phyloP scores from a whole-genome alignment of 2,888 invertebrate species.

The Drosophila fulvimacula region DNA sequence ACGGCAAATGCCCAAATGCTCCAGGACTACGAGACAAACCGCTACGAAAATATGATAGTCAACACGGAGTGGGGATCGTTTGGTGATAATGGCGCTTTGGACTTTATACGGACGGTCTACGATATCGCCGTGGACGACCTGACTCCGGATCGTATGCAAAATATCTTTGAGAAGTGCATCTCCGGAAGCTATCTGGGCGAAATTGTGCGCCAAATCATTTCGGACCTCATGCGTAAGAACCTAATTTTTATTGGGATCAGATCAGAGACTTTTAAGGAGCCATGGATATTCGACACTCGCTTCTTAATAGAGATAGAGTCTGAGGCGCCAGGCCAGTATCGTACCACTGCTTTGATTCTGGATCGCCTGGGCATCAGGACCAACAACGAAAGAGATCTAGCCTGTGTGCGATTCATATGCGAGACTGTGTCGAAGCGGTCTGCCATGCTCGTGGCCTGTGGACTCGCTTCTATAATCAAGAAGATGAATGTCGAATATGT shows the following conservation, averaged over 20 bases:
- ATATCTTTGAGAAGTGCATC: constrained; percentile 92
- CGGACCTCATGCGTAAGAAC: constrained; percentile 91
- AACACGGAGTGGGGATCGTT: constrained; percentile 99
- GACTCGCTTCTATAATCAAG: constrained; percentile 93
- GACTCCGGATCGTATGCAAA: constrained; percentile 92
- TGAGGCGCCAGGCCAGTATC: constrained; percentile 90
- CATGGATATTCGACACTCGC: constrained; percentile 93
- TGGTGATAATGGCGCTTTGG: constrained; percentile 94
- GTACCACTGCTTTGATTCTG: constrained; percentile 91
- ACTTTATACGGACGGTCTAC: constrained; percentile 92
- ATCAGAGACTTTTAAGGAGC: constrained; percentile 37
- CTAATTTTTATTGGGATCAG: constrained; percentile 66
- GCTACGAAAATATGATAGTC: constrained; percentile 88
- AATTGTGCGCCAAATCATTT: constrained; percentile 92
- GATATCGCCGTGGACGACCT: constrained; percentile 91
- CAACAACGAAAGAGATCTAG: constrained; percentile 93
- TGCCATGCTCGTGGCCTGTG: constrained; percentile 95
- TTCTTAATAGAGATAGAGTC: constrained; percentile 98
- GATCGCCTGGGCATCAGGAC: constrained; percentile 88
- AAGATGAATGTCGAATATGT: constrained; percentile 93
- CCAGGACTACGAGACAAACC: constrained; percentile 85
- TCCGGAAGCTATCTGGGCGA: constrained; percentile 99
- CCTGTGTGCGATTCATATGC: constrained; percentile 95
- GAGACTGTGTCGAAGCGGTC: constrained; percentile 95
- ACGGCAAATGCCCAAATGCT: constrained; percentile 91